Evolutionary conservation across 2,797 vertebrate genomes (phyloP), one percentile per base, ranked within the genome.

Genomic region (Parauchenoglanis ngamensis): DNA sequence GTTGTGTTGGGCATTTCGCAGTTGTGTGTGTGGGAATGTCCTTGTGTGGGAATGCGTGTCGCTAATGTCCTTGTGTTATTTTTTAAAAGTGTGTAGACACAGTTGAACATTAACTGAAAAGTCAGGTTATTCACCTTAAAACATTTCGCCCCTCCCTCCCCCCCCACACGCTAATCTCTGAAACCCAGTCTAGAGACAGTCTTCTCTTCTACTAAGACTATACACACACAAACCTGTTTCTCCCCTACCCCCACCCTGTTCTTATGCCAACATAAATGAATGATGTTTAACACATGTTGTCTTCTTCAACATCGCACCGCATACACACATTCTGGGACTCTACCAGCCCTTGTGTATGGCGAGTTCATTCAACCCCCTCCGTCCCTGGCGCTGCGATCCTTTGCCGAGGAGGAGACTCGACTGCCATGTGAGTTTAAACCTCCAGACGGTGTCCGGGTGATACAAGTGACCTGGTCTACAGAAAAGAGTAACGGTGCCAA

Each of bases 391-490:
- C 67, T 92, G 77, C 92, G 77, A 70, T 92, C 95, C 17, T 28
- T 93, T 82, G 88, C 93, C 0, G 95, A 95, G 70, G 73, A 75
- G 6, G 80, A 89, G 89, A 95, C 95, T 15, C 90, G 93, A 15
- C 95, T 99, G 35, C 97, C 97, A 21, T 98, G 98, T 57, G 93
- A 88, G 68, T 98, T 97, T 91, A 86, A 75, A 89, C 87, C 23
- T 12, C 44, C 86, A 21, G 63, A 0, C 0, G 89, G 5, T 0
- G 84, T 94, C 87, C 88, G 76, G 49, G 91, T 95, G 91, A 94
- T 96, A 86, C 96, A 96, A 90, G 95, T 96, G 89, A 94, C 92
- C 52, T 96, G 96, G 96, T 80, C 57, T 85, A 94, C 93, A 88
- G 91, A 92, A 63, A 94, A 94, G 63, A 92, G 92, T 0, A 93